A percentile compares a stretch with the other conserved stretches of the same genome.
Conservation (phyloP, 1,140 invertebrate species). For the Dendroctonus ponderosae region DNA sequence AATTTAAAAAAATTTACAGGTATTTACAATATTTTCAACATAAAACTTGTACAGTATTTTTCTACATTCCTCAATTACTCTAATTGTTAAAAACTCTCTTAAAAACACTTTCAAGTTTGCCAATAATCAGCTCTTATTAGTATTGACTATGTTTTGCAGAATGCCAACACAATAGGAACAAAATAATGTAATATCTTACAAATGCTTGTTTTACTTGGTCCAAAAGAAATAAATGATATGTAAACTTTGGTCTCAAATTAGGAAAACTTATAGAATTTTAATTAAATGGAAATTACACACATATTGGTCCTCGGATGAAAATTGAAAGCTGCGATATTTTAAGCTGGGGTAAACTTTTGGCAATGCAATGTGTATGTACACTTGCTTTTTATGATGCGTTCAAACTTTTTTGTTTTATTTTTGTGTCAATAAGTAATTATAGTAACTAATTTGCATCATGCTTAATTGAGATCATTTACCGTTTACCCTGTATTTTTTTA, state of each 20-base stretch:
- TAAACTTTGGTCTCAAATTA: conserved; percentile 43
- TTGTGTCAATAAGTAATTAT: neutral
- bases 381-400: no score
- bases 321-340: neutral
- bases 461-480: neutral
- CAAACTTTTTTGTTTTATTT: neutral
- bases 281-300: conserved; percentile 23
- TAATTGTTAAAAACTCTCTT: conserved; percentile 21
- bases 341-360: no score
- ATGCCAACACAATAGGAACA: conserved; percentile 14
- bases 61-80: conserved; percentile 28
- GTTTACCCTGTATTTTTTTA: neutral
- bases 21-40: conserved; percentile 33
- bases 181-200: conserved; percentile 27
- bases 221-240: conserved; percentile 44
- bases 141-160: conserved; percentile 31
- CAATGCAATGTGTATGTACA: no score
- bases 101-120: conserved; percentile 39
- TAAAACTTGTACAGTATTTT: conserved; percentile 33
- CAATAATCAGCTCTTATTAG: conserved; percentile 45
- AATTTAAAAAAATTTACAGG: conserved; percentile 31
- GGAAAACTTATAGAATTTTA: conserved; percentile 12
- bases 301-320: conserved; percentile 35
- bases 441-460: conserved; percentile 1
- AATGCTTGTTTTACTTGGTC: conserved; percentile 38